Percentiles rank a stretch among this genome's conserved stretches.
Conservation (phyloP, 2,888 invertebrate genomes). For the Bhutanitis thaidina region DNA sequence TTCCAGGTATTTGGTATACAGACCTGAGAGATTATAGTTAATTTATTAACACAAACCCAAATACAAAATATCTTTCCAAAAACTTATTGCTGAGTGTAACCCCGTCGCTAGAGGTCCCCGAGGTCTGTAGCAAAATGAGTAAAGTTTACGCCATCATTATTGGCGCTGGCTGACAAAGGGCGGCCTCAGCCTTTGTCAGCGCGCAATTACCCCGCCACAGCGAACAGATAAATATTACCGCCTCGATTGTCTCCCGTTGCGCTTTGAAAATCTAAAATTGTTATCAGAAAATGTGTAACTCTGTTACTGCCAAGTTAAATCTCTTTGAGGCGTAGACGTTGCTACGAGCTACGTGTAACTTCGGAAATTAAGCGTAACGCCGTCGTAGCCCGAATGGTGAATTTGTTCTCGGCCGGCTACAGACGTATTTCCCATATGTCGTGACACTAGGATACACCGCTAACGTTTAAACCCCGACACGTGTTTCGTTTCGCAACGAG, state of each 20-base stretch:
- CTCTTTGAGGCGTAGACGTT: slow-evolving; percentile 19
- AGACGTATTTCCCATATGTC: too few species aligned
- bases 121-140: slow-evolving; percentile 55
- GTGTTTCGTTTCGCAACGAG: too few species aligned
- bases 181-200: slow-evolving; percentile 49
- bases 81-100: background rate
- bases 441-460: too few species aligned
- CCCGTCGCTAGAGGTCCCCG: slow-evolving; percentile 2
- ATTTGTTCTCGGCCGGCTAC: background rate
- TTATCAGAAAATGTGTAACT: slow-evolving; percentile 4
- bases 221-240: slow-evolving; percentile 29
- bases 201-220: slow-evolving; percentile 48
- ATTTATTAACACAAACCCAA: slow-evolving; percentile 1
- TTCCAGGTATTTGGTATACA: too few species aligned
- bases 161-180: slow-evolving; percentile 59
- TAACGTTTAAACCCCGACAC: too few species aligned
- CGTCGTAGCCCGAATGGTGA: background rate
- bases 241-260: slow-evolving; percentile 12
- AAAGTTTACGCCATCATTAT: slow-evolving; percentile 66
- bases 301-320: slow-evolving; percentile 7
- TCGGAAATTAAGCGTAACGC: slow-evolving; percentile 1
- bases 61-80: background rate
- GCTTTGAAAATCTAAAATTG: slow-evolving; percentile 17
- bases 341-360: background rate
- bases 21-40: too few species aligned